Evolutionary conservation across 2,888 invertebrate genomes (phyloP).

Genomic region (Tinea trinotella): DNA sequence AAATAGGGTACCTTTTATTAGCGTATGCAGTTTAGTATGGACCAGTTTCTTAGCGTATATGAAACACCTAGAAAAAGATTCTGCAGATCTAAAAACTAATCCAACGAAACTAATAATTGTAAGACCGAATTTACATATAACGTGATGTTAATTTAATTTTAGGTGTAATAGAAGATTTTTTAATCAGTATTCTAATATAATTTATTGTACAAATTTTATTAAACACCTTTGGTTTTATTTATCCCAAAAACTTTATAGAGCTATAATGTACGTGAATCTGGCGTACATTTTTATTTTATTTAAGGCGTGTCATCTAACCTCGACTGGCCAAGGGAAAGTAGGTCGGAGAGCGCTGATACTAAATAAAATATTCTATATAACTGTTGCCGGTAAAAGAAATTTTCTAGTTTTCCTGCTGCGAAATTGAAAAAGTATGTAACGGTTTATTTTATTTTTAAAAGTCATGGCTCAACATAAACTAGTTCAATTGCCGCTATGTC

Average conservation of each 20-base stretch:
- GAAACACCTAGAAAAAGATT: slow-evolving; percentile 75
- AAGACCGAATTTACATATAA: background rate
- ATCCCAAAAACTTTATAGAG: too few species aligned
- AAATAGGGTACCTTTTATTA: slow-evolving; percentile 84
- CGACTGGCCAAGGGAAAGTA: too few species aligned
- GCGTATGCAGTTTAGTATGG: slow-evolving; percentile 83
- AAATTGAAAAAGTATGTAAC: too few species aligned
- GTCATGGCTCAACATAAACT: too few species aligned
- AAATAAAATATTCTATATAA: too few species aligned
- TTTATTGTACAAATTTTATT: background rate
- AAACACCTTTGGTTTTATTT: background rate
- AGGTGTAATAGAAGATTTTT: slow-evolving; percentile 1
- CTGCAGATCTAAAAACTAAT: background rate
- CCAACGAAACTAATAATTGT: background rate
- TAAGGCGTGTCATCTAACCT: too few species aligned
- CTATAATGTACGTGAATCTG: too few species aligned
- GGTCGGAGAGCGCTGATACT: too few species aligned
- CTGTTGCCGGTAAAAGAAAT: too few species aligned
- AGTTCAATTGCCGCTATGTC: background rate
- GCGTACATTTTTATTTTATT: too few species aligned
- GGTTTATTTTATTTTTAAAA: too few species aligned
- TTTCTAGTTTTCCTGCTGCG: too few species aligned
- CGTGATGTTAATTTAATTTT: background rate
- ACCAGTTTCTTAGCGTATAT: slow-evolving; percentile 86
- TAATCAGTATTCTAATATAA: slow-evolving; percentile 1